Conservation (phyloP, 2,113 vertebrate species). For the Oxygymnocypris stewartii region DNA sequence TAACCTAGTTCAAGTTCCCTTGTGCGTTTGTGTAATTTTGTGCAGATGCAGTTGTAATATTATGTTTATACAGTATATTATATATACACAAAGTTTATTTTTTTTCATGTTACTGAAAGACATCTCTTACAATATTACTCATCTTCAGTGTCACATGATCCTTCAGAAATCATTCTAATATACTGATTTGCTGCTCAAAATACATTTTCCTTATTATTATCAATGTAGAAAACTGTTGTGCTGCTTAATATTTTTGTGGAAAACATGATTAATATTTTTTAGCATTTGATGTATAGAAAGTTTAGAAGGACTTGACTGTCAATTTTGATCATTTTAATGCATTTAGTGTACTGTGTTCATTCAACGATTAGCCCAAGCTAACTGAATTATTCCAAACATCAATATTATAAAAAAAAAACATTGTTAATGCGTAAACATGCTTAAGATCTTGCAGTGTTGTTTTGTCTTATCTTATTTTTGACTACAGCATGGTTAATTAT, state of each 20-base stretch:
- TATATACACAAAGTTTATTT: too few relatives aligned
- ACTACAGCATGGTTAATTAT: neutral
- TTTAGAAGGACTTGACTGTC: neutral
- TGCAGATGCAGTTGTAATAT: neutral
- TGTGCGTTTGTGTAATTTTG: neutral
- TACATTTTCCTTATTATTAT: neutral
- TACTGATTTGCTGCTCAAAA: neutral
- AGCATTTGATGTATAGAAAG: neutral
- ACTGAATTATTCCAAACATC: neutral
- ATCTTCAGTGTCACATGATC: neutral
- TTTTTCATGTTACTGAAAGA: too few relatives aligned
- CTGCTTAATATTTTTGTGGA: too few relatives aligned
- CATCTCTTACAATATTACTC: neutral
- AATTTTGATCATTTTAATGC: neutral
- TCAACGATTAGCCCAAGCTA: too few relatives aligned
- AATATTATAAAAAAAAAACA: neutral
- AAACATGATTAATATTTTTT: neutral
- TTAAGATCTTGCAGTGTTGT: neutral
- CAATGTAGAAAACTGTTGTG: neutral
- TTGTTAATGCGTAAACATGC: neutral
- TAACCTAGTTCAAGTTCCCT: neutral
- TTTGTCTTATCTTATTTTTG: neutral
- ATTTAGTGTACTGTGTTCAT: too few relatives aligned
- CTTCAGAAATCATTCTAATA: neutral
- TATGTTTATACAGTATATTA: neutral